phyloP scores from a whole-genome alignment of 2,797 vertebrate genomes.

The Rhinoraja longicauda region DNA sequence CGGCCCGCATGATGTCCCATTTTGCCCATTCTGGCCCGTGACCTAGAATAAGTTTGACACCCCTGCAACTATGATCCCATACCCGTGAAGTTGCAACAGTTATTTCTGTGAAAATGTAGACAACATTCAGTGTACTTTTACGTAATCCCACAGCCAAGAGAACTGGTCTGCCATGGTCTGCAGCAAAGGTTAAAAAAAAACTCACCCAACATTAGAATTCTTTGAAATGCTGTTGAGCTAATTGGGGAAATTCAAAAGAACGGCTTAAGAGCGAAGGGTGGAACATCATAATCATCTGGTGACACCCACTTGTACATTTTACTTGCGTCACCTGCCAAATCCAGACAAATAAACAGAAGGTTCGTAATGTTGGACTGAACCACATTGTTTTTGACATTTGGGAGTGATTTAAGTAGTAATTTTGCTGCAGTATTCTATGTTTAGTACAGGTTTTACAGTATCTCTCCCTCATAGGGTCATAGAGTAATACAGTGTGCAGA shows the following conservation, averaged over 20 bases:
- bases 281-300: background rate
- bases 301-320: background rate
- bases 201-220: no score
- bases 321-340: background rate
- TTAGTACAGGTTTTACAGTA: background rate
- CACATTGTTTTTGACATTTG: constrained; percentile 22
- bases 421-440: background rate
- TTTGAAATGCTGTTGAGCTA: no score
- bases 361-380: background rate
- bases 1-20: no score
- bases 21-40: no score
- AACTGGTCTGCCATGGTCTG: background rate
- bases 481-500: no score
- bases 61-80: no score
- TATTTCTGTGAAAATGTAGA: background rate
- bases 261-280: background rate
- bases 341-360: background rate
- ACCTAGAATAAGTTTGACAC: no score
- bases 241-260: background rate
- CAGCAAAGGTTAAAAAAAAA: no score
- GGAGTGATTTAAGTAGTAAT: background rate
- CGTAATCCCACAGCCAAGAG: background rate
- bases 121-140: background rate
- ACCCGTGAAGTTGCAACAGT: no score
- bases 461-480: background rate